Evolutionary conservation across 30 jellyfish, hydroid and myxozoan genomes (phyloP).

Genomic region (Morbakka virulenta): DNA sequence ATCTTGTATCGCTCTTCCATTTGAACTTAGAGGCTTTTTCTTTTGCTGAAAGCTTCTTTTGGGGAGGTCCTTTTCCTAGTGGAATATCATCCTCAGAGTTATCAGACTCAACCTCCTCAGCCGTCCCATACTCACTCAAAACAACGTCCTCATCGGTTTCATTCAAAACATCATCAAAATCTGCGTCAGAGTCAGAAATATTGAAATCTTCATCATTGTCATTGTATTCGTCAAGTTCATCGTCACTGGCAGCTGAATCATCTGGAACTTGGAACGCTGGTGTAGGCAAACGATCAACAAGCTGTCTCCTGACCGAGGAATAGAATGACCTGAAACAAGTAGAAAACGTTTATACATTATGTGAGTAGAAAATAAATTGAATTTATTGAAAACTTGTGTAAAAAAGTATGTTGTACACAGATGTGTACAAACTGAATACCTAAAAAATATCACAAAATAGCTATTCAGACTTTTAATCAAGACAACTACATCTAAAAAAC

Average conservation of each 20-base stretch:
- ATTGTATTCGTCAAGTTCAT: slow-evolving; percentile 21
- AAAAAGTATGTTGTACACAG: too few species aligned
- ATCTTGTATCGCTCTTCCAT: not conserved
- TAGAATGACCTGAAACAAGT: too few species aligned
- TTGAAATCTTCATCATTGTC: not conserved
- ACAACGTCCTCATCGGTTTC: slow-evolving; percentile 4
- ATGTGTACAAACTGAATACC: too few species aligned
- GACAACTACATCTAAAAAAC: too few species aligned
- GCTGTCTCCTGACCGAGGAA: too few species aligned
- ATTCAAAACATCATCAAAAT: not conserved
- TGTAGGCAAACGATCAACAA: not conserved
- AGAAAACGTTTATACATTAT: too few species aligned
- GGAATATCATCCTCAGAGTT: not conserved
- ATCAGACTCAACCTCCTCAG: not conserved
- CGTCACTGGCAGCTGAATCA: slow-evolving; percentile 6
- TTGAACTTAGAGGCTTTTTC: slow-evolving; percentile 16
- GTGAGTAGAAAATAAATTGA: too few species aligned
- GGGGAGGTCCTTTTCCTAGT: not conserved
- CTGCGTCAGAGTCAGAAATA: not conserved
- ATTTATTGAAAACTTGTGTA: too few species aligned
- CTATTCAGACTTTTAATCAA: too few species aligned
- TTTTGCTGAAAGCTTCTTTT: slow-evolving; percentile 2
- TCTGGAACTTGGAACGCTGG: not conserved
- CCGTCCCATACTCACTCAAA: slow-evolving; percentile 23
- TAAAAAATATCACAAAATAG: too few species aligned